Percentiles rank a stretch among this genome's conserved stretches.
phyloP scores from a whole-genome alignment of 1,140 invertebrate species.

The Ostrea denselamellosa region DNA sequence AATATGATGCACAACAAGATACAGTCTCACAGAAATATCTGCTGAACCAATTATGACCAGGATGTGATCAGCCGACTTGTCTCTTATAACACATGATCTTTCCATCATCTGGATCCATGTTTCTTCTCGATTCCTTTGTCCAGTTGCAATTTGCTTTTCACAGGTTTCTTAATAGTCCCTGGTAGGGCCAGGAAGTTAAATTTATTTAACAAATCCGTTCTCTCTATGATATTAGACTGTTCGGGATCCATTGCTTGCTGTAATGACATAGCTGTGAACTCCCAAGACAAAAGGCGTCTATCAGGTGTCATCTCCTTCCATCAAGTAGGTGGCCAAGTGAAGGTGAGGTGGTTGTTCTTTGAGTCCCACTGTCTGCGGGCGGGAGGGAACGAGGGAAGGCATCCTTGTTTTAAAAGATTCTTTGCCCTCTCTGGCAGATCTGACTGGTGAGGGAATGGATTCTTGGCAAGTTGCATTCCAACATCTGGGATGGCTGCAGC shows the following conservation, averaged over 20 bases:
- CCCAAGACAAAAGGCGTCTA: no score
- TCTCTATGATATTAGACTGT: no score
- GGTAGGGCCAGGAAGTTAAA: background rate
- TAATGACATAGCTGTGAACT: no score
- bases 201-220: background rate
- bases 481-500: no score
- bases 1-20: background rate
- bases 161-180: background rate
- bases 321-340: background rate
- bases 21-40: background rate
- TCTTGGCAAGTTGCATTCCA: no score
- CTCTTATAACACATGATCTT: no score
- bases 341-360: background rate
- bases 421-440: background rate
- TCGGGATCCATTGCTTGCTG: no score
- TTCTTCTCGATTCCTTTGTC: no score
- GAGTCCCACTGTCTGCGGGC: background rate
- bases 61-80: background rate
- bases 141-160: background rate
- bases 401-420: background rate
- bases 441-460: no score
- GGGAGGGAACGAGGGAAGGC: background rate
- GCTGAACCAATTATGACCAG: no score
- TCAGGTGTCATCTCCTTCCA: no score
- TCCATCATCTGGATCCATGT: no score